Evolutionary conservation across 2,888 invertebrate genomes (phyloP).

Genomic region (Cabera pusaria): DNA sequence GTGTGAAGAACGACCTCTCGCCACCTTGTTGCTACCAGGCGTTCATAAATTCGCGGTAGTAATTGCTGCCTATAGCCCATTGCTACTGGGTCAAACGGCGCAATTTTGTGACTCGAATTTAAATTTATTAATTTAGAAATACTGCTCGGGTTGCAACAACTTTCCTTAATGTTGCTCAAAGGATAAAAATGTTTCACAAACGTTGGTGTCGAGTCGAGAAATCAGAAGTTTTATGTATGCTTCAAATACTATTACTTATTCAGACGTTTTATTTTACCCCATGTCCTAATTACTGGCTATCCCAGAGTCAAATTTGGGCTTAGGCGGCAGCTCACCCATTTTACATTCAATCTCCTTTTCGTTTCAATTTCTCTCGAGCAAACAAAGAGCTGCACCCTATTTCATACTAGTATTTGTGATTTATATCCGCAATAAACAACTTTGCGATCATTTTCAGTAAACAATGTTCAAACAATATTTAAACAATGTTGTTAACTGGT

Average conservation of each 20-base stretch:
- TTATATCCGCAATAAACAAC: slow-evolving; percentile 1
- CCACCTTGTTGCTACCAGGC: slow-evolving; percentile 53
- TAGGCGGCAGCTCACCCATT: no score
- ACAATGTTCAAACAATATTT: not conserved
- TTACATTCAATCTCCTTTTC: no score
- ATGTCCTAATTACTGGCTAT: no score
- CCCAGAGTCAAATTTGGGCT: no score
- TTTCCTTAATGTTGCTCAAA: no score
- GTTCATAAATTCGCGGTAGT: slow-evolving; percentile 50
- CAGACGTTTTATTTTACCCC: no score
- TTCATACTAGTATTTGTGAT: not conserved
- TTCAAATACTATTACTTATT: no score
- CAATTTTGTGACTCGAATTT: slow-evolving; percentile 5
- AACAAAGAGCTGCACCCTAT: not conserved
- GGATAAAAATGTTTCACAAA: no score
- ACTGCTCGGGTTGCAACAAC: no score
- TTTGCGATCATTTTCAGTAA: slow-evolving; percentile 1
- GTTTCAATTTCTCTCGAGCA: no score
- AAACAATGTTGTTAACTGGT: slow-evolving; percentile 7
- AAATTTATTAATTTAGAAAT: slow-evolving; percentile 5
- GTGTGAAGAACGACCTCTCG: slow-evolving; percentile 55
- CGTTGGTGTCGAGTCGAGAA: no score
- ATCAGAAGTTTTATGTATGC: no score
- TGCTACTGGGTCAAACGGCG: slow-evolving; percentile 22
- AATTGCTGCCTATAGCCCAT: slow-evolving; percentile 40